These are phyloP conservation scores for Trypoxylus dichotomus DNA, from an alignment of 1,140 invertebrate genomes.

Conservation along the genomic window DNA sequence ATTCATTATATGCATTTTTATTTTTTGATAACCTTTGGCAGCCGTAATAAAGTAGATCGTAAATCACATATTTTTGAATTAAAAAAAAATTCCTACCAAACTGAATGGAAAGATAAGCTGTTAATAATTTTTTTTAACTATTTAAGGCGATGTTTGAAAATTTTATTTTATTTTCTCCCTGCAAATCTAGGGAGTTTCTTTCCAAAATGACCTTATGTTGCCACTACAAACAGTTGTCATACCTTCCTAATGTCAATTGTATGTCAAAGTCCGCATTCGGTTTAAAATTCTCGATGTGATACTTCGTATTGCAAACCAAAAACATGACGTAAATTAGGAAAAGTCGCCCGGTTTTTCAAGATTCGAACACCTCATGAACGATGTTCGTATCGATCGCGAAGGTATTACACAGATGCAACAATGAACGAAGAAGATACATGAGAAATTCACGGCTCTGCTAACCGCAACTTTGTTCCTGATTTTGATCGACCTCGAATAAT, in stretches of 20 bases:
- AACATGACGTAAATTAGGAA: conserved; percentile 22
- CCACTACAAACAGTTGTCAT: neutral
- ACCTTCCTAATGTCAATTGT: neutral
- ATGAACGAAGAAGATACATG: neutral
- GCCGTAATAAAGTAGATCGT: too few species aligned
- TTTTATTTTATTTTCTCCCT: too few species aligned
- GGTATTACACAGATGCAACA: neutral
- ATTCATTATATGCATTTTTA: too few species aligned
- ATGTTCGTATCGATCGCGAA: conserved; percentile 17
- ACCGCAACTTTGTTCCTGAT: neutral
- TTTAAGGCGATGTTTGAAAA: too few species aligned
- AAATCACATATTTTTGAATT: too few species aligned
- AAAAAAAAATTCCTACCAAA: too few species aligned
- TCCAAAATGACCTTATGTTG: neutral
- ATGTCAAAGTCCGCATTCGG: conserved; percentile 31
- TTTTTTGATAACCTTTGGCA: too few species aligned
- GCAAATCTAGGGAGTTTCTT: neutral
- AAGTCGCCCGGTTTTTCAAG: neutral
- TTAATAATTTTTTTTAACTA: too few species aligned
- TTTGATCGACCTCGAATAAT: conserved; percentile 26
- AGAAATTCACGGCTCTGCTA: neutral
- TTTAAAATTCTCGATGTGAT: conserved; percentile 19
- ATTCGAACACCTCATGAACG: neutral
- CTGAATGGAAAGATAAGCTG: too few species aligned
- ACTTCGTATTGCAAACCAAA: neutral